Conservation (phyloP, 2,113 vertebrate species). For the Salvelinus sp. region DNA sequence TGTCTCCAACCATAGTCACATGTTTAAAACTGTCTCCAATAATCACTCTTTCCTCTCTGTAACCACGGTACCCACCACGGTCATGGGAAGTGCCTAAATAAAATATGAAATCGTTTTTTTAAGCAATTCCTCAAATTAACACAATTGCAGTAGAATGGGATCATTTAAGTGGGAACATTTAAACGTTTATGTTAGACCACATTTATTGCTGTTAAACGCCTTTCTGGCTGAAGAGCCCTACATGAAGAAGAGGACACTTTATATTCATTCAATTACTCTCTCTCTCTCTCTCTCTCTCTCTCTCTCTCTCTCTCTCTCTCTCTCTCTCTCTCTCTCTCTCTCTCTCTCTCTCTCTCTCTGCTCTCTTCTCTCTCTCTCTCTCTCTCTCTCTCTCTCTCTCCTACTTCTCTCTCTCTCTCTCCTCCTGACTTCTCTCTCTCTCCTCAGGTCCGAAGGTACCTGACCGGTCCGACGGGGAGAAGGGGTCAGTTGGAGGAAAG, state of each 20-base stretch:
- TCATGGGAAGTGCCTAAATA: too few relatives aligned
- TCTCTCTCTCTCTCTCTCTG: too few relatives aligned
- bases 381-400: conserved; percentile 5
- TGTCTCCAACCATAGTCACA: too few relatives aligned
- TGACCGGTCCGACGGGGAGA: conserved; percentile 83
- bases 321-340: not conserved
- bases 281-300: not conserved
- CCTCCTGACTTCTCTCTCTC: conserved; percentile 18
- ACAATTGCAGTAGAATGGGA: not conserved
- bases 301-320: not conserved
- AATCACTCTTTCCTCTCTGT: too few relatives aligned
- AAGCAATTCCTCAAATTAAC: not conserved
- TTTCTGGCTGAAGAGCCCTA: not conserved
- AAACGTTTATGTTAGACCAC: not conserved
- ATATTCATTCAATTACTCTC: not conserved
- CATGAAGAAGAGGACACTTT: not conserved
- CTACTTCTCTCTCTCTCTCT: conserved; percentile 9
- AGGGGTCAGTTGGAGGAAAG: conserved; percentile 80
- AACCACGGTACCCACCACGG: too few relatives aligned
- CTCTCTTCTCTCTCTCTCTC: conserved; percentile 8
- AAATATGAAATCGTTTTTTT: not conserved
- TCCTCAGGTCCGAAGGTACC: conserved; percentile 85
- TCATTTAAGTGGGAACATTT: not conserved
- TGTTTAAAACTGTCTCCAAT: too few relatives aligned
- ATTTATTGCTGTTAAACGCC: not conserved